Evolutionary conservation across 2,113 vertebrate species (phyloP), one percentile per base, ranked within the genome.

Genomic region (Oryzias curvinotus): DNA sequence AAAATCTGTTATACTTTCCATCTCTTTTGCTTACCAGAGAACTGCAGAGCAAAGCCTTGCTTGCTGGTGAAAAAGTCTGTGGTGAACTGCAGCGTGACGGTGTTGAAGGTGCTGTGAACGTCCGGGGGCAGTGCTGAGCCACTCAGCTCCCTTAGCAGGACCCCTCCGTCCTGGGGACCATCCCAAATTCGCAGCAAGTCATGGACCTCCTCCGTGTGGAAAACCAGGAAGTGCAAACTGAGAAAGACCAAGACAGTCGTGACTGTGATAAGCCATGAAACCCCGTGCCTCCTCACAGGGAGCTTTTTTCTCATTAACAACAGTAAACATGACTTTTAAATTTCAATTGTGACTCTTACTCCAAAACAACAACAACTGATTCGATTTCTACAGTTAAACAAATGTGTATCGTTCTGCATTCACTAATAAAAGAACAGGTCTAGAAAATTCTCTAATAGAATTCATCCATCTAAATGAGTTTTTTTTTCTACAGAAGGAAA

Each of bases 61-160:
- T 98, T 99, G 94, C 97, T 99, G 47, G 97, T 99, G 90, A 99
- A 99, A 91, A 99, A 99, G 81, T 99, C 97, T 0, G 97, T 99
- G 90, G 93, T 98, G 90, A 99, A 99, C 85, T 98, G 97, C 60
- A 99, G 90, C 54, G 95, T 95, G 68, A 99, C 83, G 0, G 95
- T 93, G 88, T 80, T 97, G 86, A 98, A 98, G 62, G 97, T 99
- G 85, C 97, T 98, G 85, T 98, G 97, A 55, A 95, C 85, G 0
- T 98, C 95, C 0, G 84, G 76, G 0, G 96, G 97, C 49, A 98
- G 65, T 7, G 45, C 18, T 0, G 96, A 93, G 5, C 97, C 97
- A 0, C 96, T 99, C 54, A 95, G 81, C 88, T 99, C 96, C 84
- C 86, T 91, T 19, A 98, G 90, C 21, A 98, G 91, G 36, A 98